Base-by-base conservation (phyloP, 2,113 vertebrate species). In the Phrynosoma blainvillii region DNA sequence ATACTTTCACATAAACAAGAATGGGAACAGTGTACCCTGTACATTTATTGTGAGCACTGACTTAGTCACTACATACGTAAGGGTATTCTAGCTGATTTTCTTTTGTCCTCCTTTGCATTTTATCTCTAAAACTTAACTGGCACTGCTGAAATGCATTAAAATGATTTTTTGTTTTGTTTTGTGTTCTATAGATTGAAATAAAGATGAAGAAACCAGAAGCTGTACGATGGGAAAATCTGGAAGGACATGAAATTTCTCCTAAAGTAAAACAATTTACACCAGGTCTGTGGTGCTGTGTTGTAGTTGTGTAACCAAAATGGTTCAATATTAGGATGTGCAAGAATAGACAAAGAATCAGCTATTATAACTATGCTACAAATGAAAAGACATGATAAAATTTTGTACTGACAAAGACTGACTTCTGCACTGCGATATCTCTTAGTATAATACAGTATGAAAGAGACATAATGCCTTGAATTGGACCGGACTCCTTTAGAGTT, bases 161-260 rank as follows among this genome's bases (percentile, higher is more conserved):
- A n/a, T 56, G 84, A 87, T 75, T 92, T 91, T 77, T 88, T 52
- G 27, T 89, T 78, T 90, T 91, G 78, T 89, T 66, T 27, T 88
- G 12, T 90, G 20, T 93, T 85, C 77, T 90, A 70, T 94, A 99
- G 98, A 96, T 99, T 95, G 99, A 99, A 96, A 98, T 99, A 96
- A 99, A 99, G 97, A 98, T 99, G 98, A 99, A 98, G 97, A 99
- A 99, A 93, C 97, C 97, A 11, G 98, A 99, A 90, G 98, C 97
- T 87, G 95, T 98, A 90, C 97, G 98, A 96, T 99, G 99, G 99
- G 98, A 99, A 94, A 98, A 97, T 92, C 96, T 99, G 94, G 98
- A 99, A 92, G 98, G 98, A 74, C 96, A 98, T 89, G 97, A 96
- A 93, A 95, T 96, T 84, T 94, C 95, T 93, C 93, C 96, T 70